A percentile compares a stretch with the other conserved stretches of the same genome.
Evolutionary conservation across 2,797 vertebrate genomes (phyloP).

Genomic region (Epinephelus coioides): DNA sequence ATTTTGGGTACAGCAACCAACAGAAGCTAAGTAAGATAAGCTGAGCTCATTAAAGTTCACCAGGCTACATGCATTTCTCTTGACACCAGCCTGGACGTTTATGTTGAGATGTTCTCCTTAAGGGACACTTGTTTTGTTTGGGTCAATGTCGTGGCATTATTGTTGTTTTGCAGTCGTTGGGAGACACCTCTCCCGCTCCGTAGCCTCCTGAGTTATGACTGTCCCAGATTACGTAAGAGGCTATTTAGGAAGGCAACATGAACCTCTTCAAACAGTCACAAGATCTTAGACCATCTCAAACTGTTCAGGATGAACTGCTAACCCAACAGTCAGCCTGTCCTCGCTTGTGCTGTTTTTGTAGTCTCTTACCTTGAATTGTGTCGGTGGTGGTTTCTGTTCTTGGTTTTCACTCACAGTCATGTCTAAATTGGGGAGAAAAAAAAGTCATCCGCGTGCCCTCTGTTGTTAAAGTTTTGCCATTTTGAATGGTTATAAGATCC

Average conservation of each 20-base stretch:
- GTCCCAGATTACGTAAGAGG: slow-evolving; percentile 79
- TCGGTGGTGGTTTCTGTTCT: neutral
- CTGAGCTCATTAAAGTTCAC: neutral
- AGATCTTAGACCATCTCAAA: slow-evolving; percentile 83
- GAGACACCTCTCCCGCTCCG: slow-evolving; percentile 63
- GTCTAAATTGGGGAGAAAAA: neutral
- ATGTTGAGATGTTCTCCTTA: neutral
- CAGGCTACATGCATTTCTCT: neutral
- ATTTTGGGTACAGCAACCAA: neutral
- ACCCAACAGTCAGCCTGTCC: slow-evolving; percentile 29
- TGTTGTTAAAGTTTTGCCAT: neutral
- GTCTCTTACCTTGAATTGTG: slow-evolving; percentile 6
- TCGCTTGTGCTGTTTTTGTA: neutral
- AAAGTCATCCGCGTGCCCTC: neutral
- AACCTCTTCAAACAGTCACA: slow-evolving; percentile 87
- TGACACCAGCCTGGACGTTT: neutral
- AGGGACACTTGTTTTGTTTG: slow-evolving; percentile 4
- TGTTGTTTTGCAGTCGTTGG: slow-evolving; percentile 51
- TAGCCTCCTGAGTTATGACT: slow-evolving; percentile 74
- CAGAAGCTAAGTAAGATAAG: neutral
- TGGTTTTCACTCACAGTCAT: neutral
- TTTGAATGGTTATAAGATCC: neutral
- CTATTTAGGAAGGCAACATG: slow-evolving; percentile 87
- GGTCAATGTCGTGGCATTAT: slow-evolving; percentile 19
- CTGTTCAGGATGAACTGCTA: slow-evolving; percentile 66